Conservation (phyloP, 2,888 invertebrate species). For the Uloborus plumipes region DNA sequence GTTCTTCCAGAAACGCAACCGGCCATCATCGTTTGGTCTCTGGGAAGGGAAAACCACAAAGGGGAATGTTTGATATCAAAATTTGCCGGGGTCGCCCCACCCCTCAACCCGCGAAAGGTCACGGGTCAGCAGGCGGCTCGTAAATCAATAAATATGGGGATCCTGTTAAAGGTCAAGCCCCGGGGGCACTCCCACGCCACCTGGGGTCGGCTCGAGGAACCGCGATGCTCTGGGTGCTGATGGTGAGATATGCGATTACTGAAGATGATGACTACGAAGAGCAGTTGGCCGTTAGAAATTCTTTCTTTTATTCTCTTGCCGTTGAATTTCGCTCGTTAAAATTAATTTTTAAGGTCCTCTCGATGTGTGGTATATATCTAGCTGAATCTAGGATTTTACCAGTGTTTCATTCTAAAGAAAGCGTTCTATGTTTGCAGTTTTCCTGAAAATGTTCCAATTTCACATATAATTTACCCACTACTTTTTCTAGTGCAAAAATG, state of each 20-base stretch:
- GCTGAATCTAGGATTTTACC: too few species aligned
- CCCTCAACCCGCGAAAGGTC: constrained; percentile 32
- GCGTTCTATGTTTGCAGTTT: too few species aligned
- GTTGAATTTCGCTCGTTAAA: too few species aligned
- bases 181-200: constrained; percentile 60
- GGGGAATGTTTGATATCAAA: constrained; percentile 52
- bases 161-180: constrained; percentile 13
- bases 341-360: too few species aligned
- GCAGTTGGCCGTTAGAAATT: constrained; percentile 5
- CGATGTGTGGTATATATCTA: too few species aligned
- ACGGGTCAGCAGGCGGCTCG: constrained; percentile 43
- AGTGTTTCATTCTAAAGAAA: too few species aligned
- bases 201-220: constrained; percentile 10
- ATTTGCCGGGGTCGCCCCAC: constrained; percentile 43
- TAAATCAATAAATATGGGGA: constrained; percentile 57
- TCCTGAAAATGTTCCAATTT: too few species aligned
- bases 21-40: not conserved
- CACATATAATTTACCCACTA: too few species aligned
- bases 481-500: too few species aligned
- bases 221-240: constrained; percentile 29
- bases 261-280: not conserved
- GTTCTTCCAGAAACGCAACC: too few species aligned
- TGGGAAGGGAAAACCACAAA: constrained; percentile 19
- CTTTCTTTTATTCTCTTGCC: not conserved
- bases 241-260: constrained; percentile 39